A percentile compares a stretch with the other conserved stretches of the same genome.
phyloP scores from a whole-genome alignment of 2,888 invertebrate genomes.

The Linyphia triangularis region DNA sequence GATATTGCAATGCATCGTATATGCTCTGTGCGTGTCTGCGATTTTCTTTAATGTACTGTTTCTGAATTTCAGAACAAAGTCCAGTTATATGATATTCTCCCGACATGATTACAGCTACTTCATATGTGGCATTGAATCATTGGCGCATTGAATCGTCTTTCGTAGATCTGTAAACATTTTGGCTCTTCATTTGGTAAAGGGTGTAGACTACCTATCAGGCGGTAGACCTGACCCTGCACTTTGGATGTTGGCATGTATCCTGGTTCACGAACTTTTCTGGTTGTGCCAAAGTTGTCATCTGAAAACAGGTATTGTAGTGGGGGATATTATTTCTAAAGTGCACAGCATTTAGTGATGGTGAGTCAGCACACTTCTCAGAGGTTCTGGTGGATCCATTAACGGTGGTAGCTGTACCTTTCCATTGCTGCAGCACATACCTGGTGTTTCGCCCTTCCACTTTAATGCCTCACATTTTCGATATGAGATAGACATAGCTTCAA shows the following conservation, averaged over 20 bases:
- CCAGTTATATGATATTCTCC: too few species aligned
- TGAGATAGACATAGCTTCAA: too few species aligned
- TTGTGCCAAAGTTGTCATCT: conserved; percentile 56
- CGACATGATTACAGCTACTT: too few species aligned
- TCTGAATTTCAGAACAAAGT: too few species aligned
- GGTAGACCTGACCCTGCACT: conserved; percentile 38
- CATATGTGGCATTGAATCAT: conserved; percentile 76
- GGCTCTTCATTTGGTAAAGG: conserved; percentile 3
- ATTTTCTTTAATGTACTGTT: too few species aligned
- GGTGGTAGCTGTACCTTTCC: neutral
- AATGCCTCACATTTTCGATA: neutral
- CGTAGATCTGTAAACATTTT: conserved; percentile 75
- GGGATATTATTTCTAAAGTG: neutral
- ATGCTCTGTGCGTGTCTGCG: too few species aligned
- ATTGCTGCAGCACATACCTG: neutral
- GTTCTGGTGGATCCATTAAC: neutral
- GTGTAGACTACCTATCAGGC: conserved; percentile 9
- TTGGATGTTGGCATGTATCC: conserved; percentile 22
- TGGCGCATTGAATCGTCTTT: conserved; percentile 77
- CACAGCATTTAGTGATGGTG: neutral
- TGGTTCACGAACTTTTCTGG: neutral
- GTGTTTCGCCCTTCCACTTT: neutral
- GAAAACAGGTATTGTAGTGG: conserved; percentile 40
- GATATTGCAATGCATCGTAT: too few species aligned
- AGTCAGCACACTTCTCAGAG: neutral